Conservation (phyloP, 2,797 vertebrate genomes). For the Calcarius lapponicus region DNA sequence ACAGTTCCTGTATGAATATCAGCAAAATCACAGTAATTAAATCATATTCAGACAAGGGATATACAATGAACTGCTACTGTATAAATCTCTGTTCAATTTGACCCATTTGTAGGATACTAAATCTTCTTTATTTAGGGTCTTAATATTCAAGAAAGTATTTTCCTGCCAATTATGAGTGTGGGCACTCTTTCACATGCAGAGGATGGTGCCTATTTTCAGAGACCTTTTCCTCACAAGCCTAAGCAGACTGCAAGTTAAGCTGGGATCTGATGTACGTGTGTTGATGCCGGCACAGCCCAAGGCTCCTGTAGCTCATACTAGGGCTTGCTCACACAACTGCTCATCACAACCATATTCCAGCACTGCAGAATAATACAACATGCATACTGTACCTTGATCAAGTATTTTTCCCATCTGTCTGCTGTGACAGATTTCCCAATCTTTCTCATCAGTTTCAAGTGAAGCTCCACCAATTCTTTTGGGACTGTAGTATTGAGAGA, state of each 20-base stretch:
- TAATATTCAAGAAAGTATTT: not conserved
- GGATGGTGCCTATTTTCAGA: not conserved
- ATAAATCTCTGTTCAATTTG: not conserved
- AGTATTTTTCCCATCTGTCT: slow-evolving; percentile 98
- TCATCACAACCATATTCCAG: not conserved
- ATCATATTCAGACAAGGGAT: not conserved
- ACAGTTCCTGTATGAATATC: not conserved
- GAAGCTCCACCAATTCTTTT: slow-evolving; percentile 93
- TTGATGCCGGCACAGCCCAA: not conserved
- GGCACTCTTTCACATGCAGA: not conserved
- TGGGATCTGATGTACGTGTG: not conserved
- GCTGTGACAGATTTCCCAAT: slow-evolving; percentile 93
- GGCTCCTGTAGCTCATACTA: not conserved
- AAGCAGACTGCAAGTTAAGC: not conserved
- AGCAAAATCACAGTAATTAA: not conserved
- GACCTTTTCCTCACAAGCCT: not conserved
- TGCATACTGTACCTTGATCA: slow-evolving; percentile 86
- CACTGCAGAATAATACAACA: not conserved
- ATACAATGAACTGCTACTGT: not conserved
- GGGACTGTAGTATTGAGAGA: slow-evolving; percentile 81
- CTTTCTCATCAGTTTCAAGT: slow-evolving; percentile 96
- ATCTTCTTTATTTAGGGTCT: not conserved
- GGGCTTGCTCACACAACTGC: not conserved
- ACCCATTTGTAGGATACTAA: not conserved
- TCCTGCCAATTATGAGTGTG: not conserved